Evolutionary conservation across 2,113 vertebrate genomes (phyloP).

Genomic region (Grammomys dolichurus): DNA sequence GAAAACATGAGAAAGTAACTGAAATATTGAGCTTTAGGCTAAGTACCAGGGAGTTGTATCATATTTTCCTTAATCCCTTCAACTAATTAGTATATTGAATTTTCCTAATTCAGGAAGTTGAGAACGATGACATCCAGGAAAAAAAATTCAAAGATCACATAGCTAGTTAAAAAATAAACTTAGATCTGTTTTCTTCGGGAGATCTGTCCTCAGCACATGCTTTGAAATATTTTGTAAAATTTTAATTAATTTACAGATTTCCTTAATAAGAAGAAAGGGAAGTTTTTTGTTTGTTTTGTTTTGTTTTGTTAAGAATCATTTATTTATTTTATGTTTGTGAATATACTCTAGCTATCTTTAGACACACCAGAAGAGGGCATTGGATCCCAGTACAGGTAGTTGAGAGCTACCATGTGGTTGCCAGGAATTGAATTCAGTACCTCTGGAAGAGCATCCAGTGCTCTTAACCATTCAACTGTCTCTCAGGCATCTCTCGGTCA

Average conservation of each 20-base stretch:
- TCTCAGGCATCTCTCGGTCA: no score
- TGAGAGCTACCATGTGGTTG: no score
- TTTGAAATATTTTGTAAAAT: not conserved
- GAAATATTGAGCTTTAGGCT: not conserved
- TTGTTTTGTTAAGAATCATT: no score
- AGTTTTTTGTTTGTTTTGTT: no score
- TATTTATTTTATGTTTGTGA: no score
- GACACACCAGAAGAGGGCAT: no score
- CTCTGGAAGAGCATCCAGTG: no score
- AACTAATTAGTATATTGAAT: slow-evolving; percentile 32
- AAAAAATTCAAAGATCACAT: not conserved
- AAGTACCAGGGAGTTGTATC: not conserved
- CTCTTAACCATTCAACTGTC: no score
- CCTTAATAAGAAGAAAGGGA: not conserved
- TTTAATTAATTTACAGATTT: slow-evolving; percentile 8
- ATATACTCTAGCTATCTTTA: no score
- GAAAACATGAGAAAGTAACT: not conserved
- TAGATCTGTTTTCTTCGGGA: not conserved
- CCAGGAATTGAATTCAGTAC: no score
- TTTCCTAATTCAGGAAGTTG: slow-evolving; percentile 36
- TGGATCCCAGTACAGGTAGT: no score
- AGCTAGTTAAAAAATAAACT: not conserved
- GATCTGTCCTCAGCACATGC: not conserved
- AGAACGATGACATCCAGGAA: not conserved
- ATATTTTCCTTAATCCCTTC: slow-evolving; percentile 46